Conservation (phyloP, 2,113 vertebrate species). For the Genyomyrus donnyi region DNA sequence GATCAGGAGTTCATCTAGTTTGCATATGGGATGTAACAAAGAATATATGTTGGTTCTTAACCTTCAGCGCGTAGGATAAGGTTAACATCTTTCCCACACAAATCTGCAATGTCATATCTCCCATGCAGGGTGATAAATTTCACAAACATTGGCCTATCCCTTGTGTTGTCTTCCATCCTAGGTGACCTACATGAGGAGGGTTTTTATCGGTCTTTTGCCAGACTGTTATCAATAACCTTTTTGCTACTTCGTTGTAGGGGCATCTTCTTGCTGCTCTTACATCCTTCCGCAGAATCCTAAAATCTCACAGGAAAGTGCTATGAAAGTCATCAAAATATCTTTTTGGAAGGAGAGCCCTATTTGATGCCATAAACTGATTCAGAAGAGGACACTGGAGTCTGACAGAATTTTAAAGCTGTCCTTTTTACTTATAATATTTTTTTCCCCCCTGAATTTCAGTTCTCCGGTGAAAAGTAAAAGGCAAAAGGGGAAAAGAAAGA, state of each 20-base stretch:
- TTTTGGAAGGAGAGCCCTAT: not conserved
- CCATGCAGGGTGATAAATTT: not conserved
- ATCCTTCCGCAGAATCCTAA: not conserved
- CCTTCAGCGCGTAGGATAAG: too few species aligned
- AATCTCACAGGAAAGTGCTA: not conserved
- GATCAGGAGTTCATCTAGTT: not conserved
- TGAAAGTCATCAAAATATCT: conserved; percentile 7
- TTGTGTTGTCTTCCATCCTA: not conserved
- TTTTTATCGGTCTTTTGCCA: not conserved
- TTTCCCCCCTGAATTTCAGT: not conserved
- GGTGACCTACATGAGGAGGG: not conserved
- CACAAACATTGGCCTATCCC: not conserved
- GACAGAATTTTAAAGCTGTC: not conserved
- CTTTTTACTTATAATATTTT: not conserved
- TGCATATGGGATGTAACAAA: not conserved
- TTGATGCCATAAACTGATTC: not conserved
- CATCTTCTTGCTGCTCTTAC: not conserved
- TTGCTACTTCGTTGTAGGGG: not conserved
- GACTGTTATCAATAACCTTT: conserved; percentile 14
- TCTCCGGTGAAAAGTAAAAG: not conserved
- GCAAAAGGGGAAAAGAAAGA: not conserved
- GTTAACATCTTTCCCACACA: not conserved
- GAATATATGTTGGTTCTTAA: not conserved
- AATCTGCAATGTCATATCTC: not conserved
- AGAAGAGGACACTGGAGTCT: not conserved